A percentile compares a stretch with the other conserved stretches of the same genome.
These are phyloP conservation scores for Lycocerus yunnanus DNA, from an alignment of 2,888 invertebrate genomes.

Conservation along the genomic window DNA sequence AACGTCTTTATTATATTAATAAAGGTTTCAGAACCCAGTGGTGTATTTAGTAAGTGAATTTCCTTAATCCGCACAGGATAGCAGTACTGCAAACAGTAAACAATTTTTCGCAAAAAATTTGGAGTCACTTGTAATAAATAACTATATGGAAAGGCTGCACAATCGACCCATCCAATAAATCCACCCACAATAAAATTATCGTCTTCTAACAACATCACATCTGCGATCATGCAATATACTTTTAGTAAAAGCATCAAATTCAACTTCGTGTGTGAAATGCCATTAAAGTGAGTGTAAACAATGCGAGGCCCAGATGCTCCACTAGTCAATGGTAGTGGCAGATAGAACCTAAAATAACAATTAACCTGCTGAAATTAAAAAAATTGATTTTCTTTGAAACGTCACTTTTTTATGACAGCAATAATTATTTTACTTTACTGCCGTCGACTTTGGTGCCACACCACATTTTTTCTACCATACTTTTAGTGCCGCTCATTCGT, in stretches of 20 bases:
- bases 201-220: constrained; percentile 62
- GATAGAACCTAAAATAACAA: neutral
- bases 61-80: constrained; percentile 63
- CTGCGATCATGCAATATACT: constrained; percentile 57
- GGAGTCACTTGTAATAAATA: constrained; percentile 59
- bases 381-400: too few species aligned
- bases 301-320: neutral
- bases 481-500: too few species aligned
- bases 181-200: constrained; percentile 61
- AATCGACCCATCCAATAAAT: constrained; percentile 60
- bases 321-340: neutral
- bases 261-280: neutral
- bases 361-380: too few species aligned
- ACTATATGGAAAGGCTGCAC: constrained; percentile 58
- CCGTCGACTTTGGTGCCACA: too few species aligned
- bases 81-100: constrained; percentile 58
- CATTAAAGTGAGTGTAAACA: neutral
- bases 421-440: too few species aligned
- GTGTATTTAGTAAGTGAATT: constrained; percentile 48
- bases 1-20: neutral
- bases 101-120: constrained; percentile 60
- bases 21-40: neutral
- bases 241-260: neutral
- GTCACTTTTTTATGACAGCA: too few species aligned
- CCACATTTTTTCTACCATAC: too few species aligned